A percentile compares a stretch with the other conserved stretches of the same genome.
Evolutionary conservation across 2,113 vertebrate species (phyloP).

Genomic region (Ellobius talpinus): DNA sequence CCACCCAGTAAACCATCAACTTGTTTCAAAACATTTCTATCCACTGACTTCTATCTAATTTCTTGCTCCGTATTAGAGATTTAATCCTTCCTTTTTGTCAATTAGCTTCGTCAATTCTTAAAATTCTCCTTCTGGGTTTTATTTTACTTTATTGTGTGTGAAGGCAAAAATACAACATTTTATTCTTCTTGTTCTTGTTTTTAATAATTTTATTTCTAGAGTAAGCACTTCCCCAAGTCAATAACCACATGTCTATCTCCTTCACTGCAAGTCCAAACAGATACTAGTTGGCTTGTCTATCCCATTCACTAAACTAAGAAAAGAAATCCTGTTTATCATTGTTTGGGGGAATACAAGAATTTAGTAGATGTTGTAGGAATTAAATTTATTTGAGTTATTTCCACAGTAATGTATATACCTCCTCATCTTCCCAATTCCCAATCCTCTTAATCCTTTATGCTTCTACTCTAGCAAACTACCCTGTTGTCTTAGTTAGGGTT

Average conservation of each 20-base stretch:
- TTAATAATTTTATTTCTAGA: background rate
- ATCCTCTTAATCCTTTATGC: accelerated
- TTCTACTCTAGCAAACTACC: background rate
- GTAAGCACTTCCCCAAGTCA: background rate
- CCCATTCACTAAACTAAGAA: background rate
- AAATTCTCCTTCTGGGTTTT: background rate
- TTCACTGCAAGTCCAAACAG: background rate
- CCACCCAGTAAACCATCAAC: background rate
- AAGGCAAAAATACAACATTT: background rate
- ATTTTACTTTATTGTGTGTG: background rate
- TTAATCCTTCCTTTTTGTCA: background rate
- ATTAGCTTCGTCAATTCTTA: background rate
- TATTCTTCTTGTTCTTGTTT: background rate
- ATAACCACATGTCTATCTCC: background rate
- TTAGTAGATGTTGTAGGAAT: background rate
- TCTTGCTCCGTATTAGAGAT: background rate
- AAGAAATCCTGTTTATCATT: background rate
- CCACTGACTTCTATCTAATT: background rate
- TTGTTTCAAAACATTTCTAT: background rate
- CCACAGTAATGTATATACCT: background rate
- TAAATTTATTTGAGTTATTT: background rate
- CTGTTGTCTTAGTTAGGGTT: background rate
- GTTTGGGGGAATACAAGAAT: background rate
- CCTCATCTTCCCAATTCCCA: background rate
- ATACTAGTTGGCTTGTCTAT: background rate